Base-by-base conservation (phyloP, 2,888 invertebrate species). In the Epirrhoe tristata region DNA sequence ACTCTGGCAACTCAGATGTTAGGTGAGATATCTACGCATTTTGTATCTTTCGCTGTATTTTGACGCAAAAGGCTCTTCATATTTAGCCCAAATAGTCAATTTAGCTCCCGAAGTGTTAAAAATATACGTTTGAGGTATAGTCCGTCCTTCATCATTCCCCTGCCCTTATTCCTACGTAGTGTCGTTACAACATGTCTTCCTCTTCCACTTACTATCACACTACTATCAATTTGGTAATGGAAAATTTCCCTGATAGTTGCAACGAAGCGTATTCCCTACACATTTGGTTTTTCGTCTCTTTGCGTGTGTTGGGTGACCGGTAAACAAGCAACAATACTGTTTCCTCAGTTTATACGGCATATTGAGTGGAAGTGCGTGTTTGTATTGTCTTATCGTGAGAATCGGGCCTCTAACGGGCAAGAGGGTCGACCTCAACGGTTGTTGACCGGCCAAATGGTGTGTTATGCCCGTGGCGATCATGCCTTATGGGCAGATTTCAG, bases 321-420 rank as follows among this genome's bases (percentile, higher is more conserved):
- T 1, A 10, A 46, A 32, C 12, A 17, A 51, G 34, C 34, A 12
- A 7, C 48, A 48, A 17, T n/a, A 50, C 3, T 43, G 24, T 43
- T 54, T 53, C 24, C 53, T 10, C 50, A 63, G 16, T 59, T 58
- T 57, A 52, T 54, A 50, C 56, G 63, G n/a, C 17, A 16, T 54
- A 50, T 52, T 63, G 57, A 56, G 39, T 39, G 16, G 48, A 34
- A 58, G 60, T 70, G 70, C 60, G 53, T 67, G 64, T 57, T 55
- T 56, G 48, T 52, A 68, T 74, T 73, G 74, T 76, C 74, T 74
- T 72, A 65, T 71, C 80, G 79, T 82, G 81, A 75, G 81, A 81
- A 80, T 65, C 71, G 54, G 81, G 77, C 72, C 74, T 67, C 73
- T 82, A 81, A 82, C 82, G 80, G 82, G 55, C 57, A 63, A 73